phyloP scores from a whole-genome alignment of 1,140 invertebrate genomes.

The Anastrepha obliqua region DNA sequence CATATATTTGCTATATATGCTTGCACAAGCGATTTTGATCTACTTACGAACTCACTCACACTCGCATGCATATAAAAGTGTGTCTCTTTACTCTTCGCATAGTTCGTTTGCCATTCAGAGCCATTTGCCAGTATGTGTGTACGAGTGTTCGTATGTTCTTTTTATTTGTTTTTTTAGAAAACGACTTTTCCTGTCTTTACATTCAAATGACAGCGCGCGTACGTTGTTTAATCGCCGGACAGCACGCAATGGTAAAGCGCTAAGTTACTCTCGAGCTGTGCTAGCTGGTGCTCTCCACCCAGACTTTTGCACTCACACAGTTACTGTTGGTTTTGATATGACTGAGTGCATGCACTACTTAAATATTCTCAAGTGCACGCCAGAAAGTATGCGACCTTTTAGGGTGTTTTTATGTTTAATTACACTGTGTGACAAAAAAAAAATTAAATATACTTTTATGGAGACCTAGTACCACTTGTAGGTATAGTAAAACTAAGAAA shows the following conservation, averaged over 20 bases:
- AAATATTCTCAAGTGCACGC: not conserved
- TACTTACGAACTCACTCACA: not conserved
- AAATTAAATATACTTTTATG: too few species aligned
- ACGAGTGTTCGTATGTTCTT: too few species aligned
- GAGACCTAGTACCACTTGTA: too few species aligned
- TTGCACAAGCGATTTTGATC: not conserved
- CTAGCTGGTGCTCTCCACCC: not conserved
- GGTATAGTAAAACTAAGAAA: too few species aligned
- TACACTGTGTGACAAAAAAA: too few species aligned
- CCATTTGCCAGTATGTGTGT: not conserved
- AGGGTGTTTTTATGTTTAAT: too few species aligned
- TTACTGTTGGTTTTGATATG: too few species aligned
- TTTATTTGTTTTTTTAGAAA: too few species aligned
- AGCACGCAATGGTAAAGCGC: conserved; percentile 17
- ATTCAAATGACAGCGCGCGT: conserved; percentile 31
- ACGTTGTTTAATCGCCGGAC: conserved; percentile 28
- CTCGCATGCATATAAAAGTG: not conserved
- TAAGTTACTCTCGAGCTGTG: not conserved
- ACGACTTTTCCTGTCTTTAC: conserved; percentile 9
- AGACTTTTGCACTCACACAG: not conserved
- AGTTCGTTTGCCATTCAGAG: not conserved
- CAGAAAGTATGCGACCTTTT: not conserved
- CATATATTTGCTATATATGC: not conserved
- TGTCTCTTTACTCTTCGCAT: not conserved
- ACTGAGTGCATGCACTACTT: not conserved